phyloP scores from a whole-genome alignment of 2,113 vertebrate species.

The Scolopax mira region DNA sequence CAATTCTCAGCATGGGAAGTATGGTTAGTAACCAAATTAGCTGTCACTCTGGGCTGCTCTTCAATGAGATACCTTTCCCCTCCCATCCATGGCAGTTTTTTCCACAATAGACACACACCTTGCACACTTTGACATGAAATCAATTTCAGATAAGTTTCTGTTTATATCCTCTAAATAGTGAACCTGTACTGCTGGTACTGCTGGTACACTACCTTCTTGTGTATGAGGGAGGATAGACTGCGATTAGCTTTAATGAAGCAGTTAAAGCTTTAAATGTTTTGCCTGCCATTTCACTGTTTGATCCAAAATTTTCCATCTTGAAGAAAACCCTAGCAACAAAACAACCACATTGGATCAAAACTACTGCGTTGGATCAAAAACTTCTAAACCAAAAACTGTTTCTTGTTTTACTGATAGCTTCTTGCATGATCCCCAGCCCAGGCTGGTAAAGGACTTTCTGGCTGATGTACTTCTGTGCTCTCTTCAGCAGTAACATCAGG shows the following conservation, averaged over 20 bases:
- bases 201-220: too few species aligned
- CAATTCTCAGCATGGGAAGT: background rate
- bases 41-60: background rate
- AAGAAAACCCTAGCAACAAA: background rate
- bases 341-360: background rate
- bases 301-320: background rate
- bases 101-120: background rate
- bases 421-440: background rate
- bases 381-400: background rate
- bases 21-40: background rate
- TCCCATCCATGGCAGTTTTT: background rate
- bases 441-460: background rate
- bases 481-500: background rate
- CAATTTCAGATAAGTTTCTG: background rate
- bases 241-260: background rate
- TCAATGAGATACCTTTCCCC: background rate
- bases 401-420: background rate
- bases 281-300: background rate
- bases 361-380: background rate
- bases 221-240: background rate
- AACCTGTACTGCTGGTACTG: background rate
- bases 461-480: background rate
- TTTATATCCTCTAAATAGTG: background rate
- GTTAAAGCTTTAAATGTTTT: background rate
- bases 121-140: background rate